Evolutionary conservation across 1,140 invertebrate species (phyloP).

Genomic region (Harlomillsia oculata): DNA sequence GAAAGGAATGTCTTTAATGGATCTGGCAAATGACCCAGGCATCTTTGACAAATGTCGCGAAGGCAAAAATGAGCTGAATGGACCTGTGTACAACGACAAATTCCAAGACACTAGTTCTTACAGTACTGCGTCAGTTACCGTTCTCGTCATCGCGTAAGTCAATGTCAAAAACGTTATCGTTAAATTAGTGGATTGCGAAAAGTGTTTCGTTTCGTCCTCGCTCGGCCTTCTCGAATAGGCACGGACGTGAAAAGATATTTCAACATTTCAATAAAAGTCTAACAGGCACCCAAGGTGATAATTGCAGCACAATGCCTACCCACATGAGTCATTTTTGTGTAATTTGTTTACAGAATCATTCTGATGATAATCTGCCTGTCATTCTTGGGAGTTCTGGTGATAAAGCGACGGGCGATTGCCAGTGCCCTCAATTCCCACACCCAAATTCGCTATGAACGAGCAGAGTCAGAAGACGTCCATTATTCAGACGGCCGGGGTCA

Average conservation of each 20-base stretch:
- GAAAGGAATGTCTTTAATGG: slow-evolving; percentile 9
- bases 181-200: neutral
- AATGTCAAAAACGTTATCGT: neutral
- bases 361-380: slow-evolving; percentile 26
- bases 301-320: neutral
- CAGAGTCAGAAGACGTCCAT: slow-evolving; percentile 26
- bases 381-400: slow-evolving; percentile 24
- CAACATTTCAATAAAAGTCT: too few relatives aligned
- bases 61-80: slow-evolving; percentile 5
- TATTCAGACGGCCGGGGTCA: neutral
- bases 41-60: slow-evolving; percentile 16
- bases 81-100: neutral
- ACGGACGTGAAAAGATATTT: neutral
- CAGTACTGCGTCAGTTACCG: slow-evolving; percentile 21
- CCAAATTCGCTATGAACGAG: slow-evolving; percentile 31
- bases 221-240: neutral
- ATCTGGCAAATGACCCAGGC: slow-evolving; percentile 12
- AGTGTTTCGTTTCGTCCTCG: neutral
- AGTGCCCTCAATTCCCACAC: slow-evolving; percentile 21
- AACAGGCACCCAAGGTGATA: neutral
- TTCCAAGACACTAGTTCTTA: slow-evolving; percentile 1
- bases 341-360: slow-evolving; percentile 18
- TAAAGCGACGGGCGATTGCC: slow-evolving; percentile 32
- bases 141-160: slow-evolving; percentile 31
- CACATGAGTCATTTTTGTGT: neutral